These are phyloP conservation scores for Selene dorsalis DNA, from an alignment of 2,797 vertebrate species.

Conservation along the genomic window DNA sequence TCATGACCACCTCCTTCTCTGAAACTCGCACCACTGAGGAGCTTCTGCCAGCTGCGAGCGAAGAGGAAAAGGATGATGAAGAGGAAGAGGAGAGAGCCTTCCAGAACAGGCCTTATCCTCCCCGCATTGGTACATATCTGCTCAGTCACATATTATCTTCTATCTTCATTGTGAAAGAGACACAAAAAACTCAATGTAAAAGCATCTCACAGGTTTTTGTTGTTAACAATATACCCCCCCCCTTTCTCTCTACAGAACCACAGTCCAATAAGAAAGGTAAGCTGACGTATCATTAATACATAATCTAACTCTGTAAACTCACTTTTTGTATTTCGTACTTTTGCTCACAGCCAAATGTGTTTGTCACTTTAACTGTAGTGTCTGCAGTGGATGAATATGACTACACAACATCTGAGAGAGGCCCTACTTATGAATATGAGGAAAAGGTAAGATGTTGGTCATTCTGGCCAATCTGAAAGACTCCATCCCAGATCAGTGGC, in stretches of 20 bases:
- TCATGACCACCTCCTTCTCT: conserved; percentile 88
- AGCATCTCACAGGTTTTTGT: not conserved
- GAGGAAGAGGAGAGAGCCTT: conserved; percentile 86
- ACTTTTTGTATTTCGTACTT: not conserved
- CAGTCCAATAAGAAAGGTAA: conserved; percentile 88
- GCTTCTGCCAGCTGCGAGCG: conserved; percentile 85
- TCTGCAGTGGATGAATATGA: conserved; percentile 84
- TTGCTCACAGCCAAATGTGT: conserved; percentile 19
- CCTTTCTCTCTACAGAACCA: conserved; percentile 72
- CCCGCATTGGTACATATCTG: conserved; percentile 77
- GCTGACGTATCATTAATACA: conserved; percentile 25
- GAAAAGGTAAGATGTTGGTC: conserved; percentile 82
- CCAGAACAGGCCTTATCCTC: conserved; percentile 86
- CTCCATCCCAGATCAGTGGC: too few relatives aligned
- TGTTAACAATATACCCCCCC: conserved; percentile 25
- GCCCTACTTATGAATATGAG: conserved; percentile 86
- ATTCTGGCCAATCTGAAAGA: not conserved
- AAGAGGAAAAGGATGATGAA: conserved; percentile 86
- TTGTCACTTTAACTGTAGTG: conserved; percentile 51
- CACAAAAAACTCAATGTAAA: not conserved
- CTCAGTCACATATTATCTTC: conserved; percentile 6
- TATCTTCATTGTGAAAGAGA: not conserved
- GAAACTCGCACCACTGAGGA: conserved; percentile 87
- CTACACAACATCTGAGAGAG: conserved; percentile 85
- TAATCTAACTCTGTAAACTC: not conserved